These are phyloP conservation scores for Pangasius sanitwongsei DNA, from an alignment of 2,797 vertebrate genomes.

Conservation along the genomic window DNA sequence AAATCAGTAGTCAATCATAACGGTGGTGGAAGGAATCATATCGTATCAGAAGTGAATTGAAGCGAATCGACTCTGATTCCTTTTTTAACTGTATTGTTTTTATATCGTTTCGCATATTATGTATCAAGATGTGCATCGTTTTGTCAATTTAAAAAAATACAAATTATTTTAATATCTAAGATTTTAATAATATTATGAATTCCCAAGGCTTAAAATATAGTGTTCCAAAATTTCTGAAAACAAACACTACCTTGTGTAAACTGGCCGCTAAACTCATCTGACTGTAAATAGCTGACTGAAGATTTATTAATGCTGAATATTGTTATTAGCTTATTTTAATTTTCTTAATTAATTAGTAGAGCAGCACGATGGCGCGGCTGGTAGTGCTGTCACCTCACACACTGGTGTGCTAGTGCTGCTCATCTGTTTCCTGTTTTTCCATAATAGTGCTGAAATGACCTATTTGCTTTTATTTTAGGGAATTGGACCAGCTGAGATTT, in stretches of 20 bases:
- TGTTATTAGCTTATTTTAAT: not conserved
- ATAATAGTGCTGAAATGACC: not conserved
- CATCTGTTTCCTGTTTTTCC: constrained; percentile 6
- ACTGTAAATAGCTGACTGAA: not conserved
- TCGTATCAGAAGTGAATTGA: too few relatives aligned
- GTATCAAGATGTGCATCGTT: not conserved
- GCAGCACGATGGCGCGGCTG: not conserved
- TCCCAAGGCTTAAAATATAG: not conserved
- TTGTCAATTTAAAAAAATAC: not conserved
- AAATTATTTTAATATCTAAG: not conserved
- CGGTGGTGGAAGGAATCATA: not conserved
- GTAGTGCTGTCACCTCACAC: not conserved
- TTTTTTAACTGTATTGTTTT: not conserved
- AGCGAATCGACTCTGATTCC: not conserved
- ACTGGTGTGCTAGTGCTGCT: not conserved
- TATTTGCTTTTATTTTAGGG: not conserved
- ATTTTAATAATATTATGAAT: not conserved
- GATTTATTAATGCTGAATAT: not conserved
- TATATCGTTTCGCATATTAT: not conserved
- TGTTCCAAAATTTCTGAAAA: too few relatives aligned
- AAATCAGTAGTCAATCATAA: not conserved
- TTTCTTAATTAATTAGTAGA: not conserved
- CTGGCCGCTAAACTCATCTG: not conserved
- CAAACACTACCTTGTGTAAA: not conserved
- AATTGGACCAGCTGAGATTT: not conserved